These are phyloP conservation scores for Iguana delicatissima DNA, from an alignment of 2,797 vertebrate species.

Conservation along the genomic window DNA sequence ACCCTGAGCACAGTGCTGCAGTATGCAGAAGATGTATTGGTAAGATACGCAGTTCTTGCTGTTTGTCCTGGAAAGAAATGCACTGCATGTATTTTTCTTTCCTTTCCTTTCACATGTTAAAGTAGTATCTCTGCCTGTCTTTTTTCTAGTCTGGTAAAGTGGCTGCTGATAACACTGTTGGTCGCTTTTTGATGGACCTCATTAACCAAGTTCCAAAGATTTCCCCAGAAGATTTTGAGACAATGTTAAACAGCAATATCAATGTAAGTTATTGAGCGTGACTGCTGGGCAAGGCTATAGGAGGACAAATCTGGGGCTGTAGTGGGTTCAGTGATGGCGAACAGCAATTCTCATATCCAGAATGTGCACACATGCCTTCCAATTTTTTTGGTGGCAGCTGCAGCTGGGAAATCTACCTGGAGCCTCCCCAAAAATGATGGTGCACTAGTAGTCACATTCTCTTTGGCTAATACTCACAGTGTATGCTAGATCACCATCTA, in stretches of 20 bases:
- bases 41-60: conserved; percentile 75
- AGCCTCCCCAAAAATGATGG: background rate
- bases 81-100: background rate
- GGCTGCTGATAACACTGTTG: conserved; percentile 95
- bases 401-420: background rate
- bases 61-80: background rate
- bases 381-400: too few relatives aligned
- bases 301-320: background rate
- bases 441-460: background rate
- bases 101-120: conserved; percentile 24
- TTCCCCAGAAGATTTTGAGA: conserved; percentile 95
- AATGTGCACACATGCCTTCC: background rate
- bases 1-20: conserved; percentile 92
- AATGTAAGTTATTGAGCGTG: conserved; percentile 86
- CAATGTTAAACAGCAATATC: conserved; percentile 99
- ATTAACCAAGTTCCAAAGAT: conserved; percentile 98
- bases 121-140: conserved; percentile 42
- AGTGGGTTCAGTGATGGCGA: background rate
- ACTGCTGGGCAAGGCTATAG: background rate
- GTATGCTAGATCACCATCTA: background rate
- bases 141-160: conserved; percentile 92
- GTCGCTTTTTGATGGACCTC: conserved; percentile 96
- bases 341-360: background rate
- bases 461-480: background rate
- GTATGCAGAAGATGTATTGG: conserved; percentile 96